Conservation (phyloP, 1,140 invertebrate genomes). For the Apis dorsata region DNA sequence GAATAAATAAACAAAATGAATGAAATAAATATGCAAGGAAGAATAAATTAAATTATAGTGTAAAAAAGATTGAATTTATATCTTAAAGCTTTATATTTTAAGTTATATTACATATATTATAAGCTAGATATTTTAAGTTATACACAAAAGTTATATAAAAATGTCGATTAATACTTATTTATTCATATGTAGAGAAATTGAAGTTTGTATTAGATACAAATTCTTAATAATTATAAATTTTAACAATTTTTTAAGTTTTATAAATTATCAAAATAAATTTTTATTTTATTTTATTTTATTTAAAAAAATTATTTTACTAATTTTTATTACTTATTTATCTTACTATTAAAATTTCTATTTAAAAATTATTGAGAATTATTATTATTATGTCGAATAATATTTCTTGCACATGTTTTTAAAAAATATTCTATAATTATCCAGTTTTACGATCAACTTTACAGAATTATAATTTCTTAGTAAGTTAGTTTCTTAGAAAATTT, state of each 20-base stretch:
- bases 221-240: not conserved
- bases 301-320: not conserved
- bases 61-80: too few species aligned
- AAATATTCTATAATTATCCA: slow-evolving; percentile 1
- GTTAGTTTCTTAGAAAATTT: slow-evolving; percentile 29
- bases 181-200: too few species aligned
- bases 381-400: not conserved
- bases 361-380: not conserved
- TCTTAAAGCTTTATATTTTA: too few species aligned
- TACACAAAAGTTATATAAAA: too few species aligned
- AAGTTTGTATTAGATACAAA: too few species aligned
- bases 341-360: not conserved
- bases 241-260: not conserved
- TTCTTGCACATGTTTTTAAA: not conserved
- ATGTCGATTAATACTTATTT: too few species aligned
- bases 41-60: too few species aligned
- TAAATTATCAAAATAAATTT: not conserved
- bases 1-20: too few species aligned
- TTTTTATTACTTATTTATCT: not conserved
- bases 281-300: not conserved
- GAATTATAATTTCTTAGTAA: not conserved
- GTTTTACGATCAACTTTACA: not conserved
- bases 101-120: too few species aligned
- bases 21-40: too few species aligned
- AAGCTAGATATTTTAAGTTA: too few species aligned